Base-by-base conservation (phyloP, 2,888 invertebrate genomes). In the Hirtodrosophila duncani region DNA sequence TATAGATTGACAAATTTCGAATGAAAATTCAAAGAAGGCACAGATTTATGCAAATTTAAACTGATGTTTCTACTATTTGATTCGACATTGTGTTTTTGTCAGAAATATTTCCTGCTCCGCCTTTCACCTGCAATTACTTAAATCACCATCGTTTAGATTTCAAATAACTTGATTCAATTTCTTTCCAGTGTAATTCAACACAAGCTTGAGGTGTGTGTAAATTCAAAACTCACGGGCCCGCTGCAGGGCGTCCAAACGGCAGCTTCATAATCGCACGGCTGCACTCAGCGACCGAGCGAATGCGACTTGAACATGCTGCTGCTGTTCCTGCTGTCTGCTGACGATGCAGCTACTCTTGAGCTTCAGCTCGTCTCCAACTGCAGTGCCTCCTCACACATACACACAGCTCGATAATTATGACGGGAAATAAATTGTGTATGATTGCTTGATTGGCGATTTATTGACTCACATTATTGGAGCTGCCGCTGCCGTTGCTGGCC, bases 401-500 rank as follows among this genome's bases (percentile, higher is more conserved):
- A 20, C 20, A 37, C 34, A 37, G 43, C 58, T 63, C 66, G 71
- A 82, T 80, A 82, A 84, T 85, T 85, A 84, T 85, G 85, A 84
- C 79, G 79, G 83, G 80, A 81, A 80, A 85, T 84, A 84, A 85
- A 83, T 83, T 85, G 74, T 83, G 72, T 78, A 75, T 85, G 84
- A 85, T 83, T 82, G 83, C 78, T 81, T 71, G 75, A 80, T 83
- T 77, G 78, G 71, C 81, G 83, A 82, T 84, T 85, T 85, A 85
- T 84, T 79, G 81, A 78, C 82, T 82, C 78, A 72, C 77, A 80
- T 75, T 75, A 81, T 82, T 74, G 70, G 63, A 74, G 72, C 63
- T 57, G 70, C 56, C 44, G 63, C 39, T 57, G 61, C 60, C 51
- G 51, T 61, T 36, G 45, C 53, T 51, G 46, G 38, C 23, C 59